A percentile compares a stretch with the other conserved stretches of the same genome.
phyloP scores from a whole-genome alignment of 2,113 vertebrate genomes.

The Pteropus alecto region DNA sequence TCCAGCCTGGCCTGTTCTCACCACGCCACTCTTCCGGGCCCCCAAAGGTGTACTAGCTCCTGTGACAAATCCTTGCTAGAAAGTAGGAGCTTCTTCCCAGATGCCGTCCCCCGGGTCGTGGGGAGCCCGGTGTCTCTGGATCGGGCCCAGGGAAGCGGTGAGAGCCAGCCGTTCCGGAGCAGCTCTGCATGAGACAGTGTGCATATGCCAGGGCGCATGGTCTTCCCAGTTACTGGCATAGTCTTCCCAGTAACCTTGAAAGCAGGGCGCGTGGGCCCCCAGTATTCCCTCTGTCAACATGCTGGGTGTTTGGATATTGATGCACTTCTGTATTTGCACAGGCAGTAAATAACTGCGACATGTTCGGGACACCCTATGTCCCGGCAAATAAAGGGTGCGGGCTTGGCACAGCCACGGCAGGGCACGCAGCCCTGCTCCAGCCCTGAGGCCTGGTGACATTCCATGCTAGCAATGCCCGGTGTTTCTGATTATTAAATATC shows the following conservation, averaged over 20 bases:
- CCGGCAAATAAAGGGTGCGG: background rate
- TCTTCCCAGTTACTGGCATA: too few species aligned
- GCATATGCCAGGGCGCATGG: accelerated
- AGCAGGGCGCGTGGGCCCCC: accelerated
- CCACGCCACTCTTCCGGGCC: background rate
- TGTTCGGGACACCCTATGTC: accelerated
- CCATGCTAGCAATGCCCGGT: accelerated
- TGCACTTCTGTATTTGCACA: background rate
- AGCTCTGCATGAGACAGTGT: accelerated
- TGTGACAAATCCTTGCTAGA: background rate
- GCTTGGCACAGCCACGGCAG: accelerated
- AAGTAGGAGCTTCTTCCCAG: background rate
- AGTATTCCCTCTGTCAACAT: accelerated
- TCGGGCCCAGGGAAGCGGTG: background rate
- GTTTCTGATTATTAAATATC: background rate
- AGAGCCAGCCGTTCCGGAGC: background rate
- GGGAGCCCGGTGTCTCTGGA: background rate
- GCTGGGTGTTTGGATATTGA: background rate
- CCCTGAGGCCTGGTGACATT: background rate
- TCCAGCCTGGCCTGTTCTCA: background rate
- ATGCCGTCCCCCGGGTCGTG: accelerated
- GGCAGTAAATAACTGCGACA: background rate
- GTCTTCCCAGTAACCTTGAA: background rate
- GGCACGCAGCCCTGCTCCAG: background rate
- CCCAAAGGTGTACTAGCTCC: background rate